Conservation (phyloP, 2,797 vertebrate genomes). For the Pampus argenteus region DNA sequence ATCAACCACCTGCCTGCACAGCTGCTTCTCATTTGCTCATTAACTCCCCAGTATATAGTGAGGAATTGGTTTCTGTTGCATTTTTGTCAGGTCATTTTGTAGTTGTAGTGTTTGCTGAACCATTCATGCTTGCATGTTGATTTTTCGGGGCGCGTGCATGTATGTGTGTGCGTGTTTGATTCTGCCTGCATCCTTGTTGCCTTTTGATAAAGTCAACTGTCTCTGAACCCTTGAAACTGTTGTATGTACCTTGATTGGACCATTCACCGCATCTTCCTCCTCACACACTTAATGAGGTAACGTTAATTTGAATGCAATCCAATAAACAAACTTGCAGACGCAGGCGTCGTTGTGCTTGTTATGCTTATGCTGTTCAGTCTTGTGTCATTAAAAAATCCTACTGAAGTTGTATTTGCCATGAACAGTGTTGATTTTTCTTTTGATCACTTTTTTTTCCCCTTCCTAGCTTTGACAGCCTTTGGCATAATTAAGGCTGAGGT, state of each 20-base stretch:
- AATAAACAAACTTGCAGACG: slow-evolving; percentile 72
- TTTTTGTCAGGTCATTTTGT: background rate
- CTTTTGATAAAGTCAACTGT: slow-evolving; percentile 2
- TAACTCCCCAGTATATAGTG: background rate
- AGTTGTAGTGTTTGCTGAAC: background rate
- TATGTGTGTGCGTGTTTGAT: no score
- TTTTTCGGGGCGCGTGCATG: background rate
- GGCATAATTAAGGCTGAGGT: slow-evolving; percentile 42
- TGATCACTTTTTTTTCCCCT: slow-evolving; percentile 55
- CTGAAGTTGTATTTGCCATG: slow-evolving; percentile 58
- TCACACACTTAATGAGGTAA: slow-evolving; percentile 46
- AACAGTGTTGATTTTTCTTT: slow-evolving; percentile 60
- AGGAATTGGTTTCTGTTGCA: background rate
- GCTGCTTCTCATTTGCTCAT: slow-evolving; percentile 41
- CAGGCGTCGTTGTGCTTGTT: slow-evolving; percentile 59
- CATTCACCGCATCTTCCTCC: slow-evolving; percentile 27
- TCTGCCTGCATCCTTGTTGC: background rate
- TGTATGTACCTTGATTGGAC: background rate
- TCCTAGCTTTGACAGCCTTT: slow-evolving; percentile 23
- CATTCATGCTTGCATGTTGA: background rate
- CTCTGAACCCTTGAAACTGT: slow-evolving; percentile 10
- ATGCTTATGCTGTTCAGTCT: slow-evolving; percentile 49
- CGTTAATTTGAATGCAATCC: slow-evolving; percentile 67
- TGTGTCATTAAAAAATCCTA: slow-evolving; percentile 66
- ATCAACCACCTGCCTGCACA: slow-evolving; percentile 36